Conservation (phyloP, 2,113 vertebrate species). For the Sakesphorus luctuosus region DNA sequence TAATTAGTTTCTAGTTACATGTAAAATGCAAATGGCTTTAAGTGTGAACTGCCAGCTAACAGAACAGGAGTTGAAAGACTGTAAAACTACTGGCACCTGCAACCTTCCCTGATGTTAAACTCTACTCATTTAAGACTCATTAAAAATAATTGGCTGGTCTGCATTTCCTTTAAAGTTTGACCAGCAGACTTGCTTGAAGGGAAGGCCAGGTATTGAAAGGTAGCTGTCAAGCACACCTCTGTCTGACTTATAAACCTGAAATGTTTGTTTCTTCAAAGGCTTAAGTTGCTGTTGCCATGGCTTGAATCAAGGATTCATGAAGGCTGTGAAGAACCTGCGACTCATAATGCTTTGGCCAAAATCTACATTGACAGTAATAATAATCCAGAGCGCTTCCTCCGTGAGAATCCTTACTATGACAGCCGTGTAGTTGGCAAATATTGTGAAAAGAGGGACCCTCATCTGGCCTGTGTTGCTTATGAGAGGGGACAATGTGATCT, state of each 20-base stretch:
- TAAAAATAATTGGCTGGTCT: background rate
- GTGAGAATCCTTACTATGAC: constrained; percentile 89
- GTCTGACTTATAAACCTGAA: background rate
- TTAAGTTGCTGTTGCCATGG: constrained; percentile 90
- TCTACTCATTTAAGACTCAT: background rate
- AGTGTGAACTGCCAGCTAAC: background rate
- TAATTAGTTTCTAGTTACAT: background rate
- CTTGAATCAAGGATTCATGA: constrained; percentile 90
- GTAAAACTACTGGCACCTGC: background rate
- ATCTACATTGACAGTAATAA: constrained; percentile 95
- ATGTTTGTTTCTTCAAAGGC: constrained; percentile 73
- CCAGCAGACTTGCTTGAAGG: background rate
- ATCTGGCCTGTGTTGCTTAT: constrained; percentile 89
- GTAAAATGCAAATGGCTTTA: background rate
- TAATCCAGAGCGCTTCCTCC: constrained; percentile 88
- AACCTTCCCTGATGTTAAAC: background rate
- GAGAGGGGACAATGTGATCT: constrained; percentile 91
- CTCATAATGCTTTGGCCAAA: constrained; percentile 91
- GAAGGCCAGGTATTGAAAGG: background rate
- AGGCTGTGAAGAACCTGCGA: constrained; percentile 90
- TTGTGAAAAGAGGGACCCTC: constrained; percentile 92
- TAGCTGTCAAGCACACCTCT: background rate
- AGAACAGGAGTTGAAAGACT: background rate
- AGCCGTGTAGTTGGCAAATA: constrained; percentile 88
- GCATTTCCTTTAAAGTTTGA: background rate